These are phyloP conservation scores for Hippocampus guttulatus DNA, from an alignment of 2,113 vertebrate genomes.

Conservation along the genomic window DNA sequence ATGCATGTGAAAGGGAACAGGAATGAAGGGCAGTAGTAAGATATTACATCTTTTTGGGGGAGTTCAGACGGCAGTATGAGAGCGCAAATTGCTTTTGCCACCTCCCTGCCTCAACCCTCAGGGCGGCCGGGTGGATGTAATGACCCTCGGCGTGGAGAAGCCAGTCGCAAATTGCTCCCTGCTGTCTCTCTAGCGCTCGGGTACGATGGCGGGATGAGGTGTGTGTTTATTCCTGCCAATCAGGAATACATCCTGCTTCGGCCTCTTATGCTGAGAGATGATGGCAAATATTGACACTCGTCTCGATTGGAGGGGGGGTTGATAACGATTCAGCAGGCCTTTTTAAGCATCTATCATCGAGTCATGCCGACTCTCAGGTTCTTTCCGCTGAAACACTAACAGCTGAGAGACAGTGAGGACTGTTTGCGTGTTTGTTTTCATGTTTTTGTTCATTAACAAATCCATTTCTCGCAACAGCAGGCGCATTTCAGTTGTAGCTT, in stretches of 20 bases:
- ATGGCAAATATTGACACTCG: constrained; percentile 49
- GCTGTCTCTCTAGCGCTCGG: constrained; percentile 10
- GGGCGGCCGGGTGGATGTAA: constrained; percentile 59
- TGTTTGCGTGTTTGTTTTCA: neutral
- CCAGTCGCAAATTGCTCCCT: constrained; percentile 25
- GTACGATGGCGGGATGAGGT: constrained; percentile 1
- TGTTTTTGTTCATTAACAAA: neutral
- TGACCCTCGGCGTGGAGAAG: constrained; percentile 38
- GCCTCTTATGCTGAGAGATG: constrained; percentile 27
- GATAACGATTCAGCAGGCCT: constrained; percentile 33
- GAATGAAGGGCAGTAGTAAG: constrained; percentile 41
- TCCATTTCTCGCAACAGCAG: neutral
- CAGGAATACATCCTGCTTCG: constrained; percentile 22
- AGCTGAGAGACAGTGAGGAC: neutral
- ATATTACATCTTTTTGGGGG: constrained; percentile 59
- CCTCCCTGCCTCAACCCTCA: constrained; percentile 38
- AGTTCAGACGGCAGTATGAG: constrained; percentile 63
- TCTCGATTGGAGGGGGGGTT: constrained; percentile 39
- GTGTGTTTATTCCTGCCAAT: constrained; percentile 16
- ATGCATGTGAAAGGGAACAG: constrained; percentile 21
- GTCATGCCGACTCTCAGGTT: constrained; percentile 9
- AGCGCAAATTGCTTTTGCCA: constrained; percentile 62
- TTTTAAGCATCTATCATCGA: constrained; percentile 31
- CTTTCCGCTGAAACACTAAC: neutral
- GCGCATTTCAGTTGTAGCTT: neutral